Evolutionary conservation across 2,113 vertebrate genomes (phyloP).

Genomic region (Trogon melanurus): DNA sequence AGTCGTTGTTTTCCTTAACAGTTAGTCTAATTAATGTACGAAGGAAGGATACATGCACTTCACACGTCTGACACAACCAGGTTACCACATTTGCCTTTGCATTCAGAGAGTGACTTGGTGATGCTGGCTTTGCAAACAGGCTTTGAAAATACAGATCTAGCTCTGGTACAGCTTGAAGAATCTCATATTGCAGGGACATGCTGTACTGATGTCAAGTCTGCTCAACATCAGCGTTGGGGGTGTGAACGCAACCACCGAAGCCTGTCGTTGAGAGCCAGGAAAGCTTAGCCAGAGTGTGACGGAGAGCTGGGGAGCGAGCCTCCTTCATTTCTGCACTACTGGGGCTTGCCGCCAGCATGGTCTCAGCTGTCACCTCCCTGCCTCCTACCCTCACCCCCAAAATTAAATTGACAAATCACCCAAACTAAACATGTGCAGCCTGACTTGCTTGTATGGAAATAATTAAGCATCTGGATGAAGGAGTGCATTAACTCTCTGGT

Average conservation of each 20-base stretch:
- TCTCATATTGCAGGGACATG: fast-evolving
- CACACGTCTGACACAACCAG: not conserved
- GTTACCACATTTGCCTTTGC: not conserved
- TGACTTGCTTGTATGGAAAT: not conserved
- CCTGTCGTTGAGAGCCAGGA: fast-evolving
- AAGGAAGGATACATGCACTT: not conserved
- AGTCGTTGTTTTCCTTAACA: not conserved
- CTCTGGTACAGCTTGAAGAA: not conserved
- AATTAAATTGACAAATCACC: not conserved
- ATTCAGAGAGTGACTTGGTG: not conserved
- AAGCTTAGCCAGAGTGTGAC: fast-evolving
- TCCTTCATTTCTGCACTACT: not conserved
- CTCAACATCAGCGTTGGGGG: fast-evolving
- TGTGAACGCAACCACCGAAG: not conserved
- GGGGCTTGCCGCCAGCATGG: not conserved
- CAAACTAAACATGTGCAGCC: not conserved
- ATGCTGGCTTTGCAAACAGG: not conserved
- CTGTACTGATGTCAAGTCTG: not conserved
- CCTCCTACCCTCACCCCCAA: not conserved
- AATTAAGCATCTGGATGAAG: not conserved
- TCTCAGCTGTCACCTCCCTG: not conserved
- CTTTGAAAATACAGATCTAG: not conserved
- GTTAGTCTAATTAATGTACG: not conserved
- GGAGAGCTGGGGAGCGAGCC: fast-evolving
- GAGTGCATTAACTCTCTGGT: not conserved